Evolutionary conservation across 2,113 vertebrate species (phyloP).

Genomic region (Dipodomys merriami): DNA sequence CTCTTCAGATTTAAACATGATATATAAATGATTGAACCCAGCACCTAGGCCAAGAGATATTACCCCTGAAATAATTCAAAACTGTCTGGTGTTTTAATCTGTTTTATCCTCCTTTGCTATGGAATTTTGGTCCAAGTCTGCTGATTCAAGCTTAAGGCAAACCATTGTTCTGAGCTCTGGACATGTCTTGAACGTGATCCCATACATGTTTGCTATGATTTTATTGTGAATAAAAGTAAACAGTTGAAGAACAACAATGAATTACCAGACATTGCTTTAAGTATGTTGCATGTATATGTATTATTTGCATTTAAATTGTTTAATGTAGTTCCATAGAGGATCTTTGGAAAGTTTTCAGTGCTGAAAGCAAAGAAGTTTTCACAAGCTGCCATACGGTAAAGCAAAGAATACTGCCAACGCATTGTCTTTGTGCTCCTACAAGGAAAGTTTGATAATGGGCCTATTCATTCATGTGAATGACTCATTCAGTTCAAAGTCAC

Average conservation of each 20-base stretch:
- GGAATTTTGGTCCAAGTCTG: neutral
- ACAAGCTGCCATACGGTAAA: neutral
- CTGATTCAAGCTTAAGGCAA: neutral
- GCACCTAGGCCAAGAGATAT: neutral
- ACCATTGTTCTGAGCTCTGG: neutral
- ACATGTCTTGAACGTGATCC: neutral
- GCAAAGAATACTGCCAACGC: neutral
- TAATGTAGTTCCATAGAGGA: neutral
- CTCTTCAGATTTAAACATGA: neutral
- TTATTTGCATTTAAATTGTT: neutral
- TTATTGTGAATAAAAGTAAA: neutral
- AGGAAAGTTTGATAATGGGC: neutral
- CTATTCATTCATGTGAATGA: neutral
- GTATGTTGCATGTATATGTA: neutral
- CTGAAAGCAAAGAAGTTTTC: neutral
- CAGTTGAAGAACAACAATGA: slow-evolving; percentile 14
- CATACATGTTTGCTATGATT: neutral
- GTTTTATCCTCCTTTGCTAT: neutral
- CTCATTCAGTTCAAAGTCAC: slow-evolving; percentile 13
- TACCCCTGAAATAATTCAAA: neutral
- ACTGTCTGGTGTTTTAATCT: neutral
- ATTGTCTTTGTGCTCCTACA: neutral
- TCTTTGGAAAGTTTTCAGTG: neutral
- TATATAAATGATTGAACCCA: neutral
- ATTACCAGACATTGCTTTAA: neutral